Conservation (phyloP, 2,797 vertebrate genomes). For the Arnoldichthys spilopterus region DNA sequence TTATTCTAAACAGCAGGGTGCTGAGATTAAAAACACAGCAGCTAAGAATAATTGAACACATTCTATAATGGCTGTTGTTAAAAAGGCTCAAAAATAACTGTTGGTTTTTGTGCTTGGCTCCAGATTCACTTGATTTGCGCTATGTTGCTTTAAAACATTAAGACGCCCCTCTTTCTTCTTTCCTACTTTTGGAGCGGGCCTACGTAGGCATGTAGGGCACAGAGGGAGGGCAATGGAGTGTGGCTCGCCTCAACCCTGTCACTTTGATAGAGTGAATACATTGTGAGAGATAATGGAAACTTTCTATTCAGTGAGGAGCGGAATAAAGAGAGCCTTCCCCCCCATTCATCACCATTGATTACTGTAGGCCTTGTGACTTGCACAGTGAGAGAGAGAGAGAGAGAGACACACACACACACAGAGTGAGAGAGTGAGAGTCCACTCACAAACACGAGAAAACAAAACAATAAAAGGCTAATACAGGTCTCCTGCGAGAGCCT, state of each 20-base stretch:
- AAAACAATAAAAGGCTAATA: slow-evolving; percentile 6
- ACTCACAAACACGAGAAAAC: slow-evolving; percentile 13
- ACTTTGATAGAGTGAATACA: slow-evolving; percentile 98
- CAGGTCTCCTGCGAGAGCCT: not conserved
- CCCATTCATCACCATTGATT: slow-evolving; percentile 96
- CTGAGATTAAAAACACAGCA: not conserved
- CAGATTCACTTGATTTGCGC: not conserved
- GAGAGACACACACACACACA: not conserved
- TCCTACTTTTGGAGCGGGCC: slow-evolving; percentile 70
- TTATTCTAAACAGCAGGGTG: slow-evolving; percentile 12
- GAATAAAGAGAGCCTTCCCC: slow-evolving; percentile 92
- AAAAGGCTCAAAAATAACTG: not conserved
- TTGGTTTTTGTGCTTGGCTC: not conserved
- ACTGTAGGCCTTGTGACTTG: slow-evolving; percentile 74
- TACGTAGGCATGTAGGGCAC: slow-evolving; percentile 79
- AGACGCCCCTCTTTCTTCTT: slow-evolving; percentile 79
- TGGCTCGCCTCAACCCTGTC: slow-evolving; percentile 89
- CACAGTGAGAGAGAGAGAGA: slow-evolving; percentile 31
- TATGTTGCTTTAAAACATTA: slow-evolving; percentile 68
- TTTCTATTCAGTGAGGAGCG: slow-evolving; percentile 90
- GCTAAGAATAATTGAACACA: not conserved
- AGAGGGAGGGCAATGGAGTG: slow-evolving; percentile 85
- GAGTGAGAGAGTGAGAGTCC: slow-evolving; percentile 29
- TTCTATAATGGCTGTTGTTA: too few relatives aligned
- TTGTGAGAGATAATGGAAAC: slow-evolving; percentile 96